Conservation (phyloP, 2,888 invertebrate species). For the Andricus curvator region DNA sequence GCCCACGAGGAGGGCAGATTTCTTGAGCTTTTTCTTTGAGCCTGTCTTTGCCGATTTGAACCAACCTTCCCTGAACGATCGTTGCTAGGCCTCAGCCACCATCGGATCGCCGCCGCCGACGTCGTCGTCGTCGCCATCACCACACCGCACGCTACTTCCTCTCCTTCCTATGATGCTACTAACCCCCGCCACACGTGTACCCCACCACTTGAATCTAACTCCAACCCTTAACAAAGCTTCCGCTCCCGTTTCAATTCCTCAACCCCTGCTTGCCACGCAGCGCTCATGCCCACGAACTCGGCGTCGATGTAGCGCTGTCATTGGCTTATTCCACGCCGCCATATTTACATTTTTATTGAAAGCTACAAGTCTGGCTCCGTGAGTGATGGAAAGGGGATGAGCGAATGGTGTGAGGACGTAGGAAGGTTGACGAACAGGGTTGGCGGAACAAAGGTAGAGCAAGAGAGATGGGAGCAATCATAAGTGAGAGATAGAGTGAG, state of each 20-base stretch:
- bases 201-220: conserved; percentile 47
- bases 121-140: conserved; percentile 41
- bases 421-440: conserved; percentile 42
- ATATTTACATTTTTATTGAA: conserved; percentile 80
- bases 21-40: neutral
- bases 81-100: neutral
- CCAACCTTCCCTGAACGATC: conserved; percentile 8
- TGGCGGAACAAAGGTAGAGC: conserved; percentile 54
- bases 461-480: conserved; percentile 35
- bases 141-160: conserved; percentile 44
- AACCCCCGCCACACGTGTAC: conserved; percentile 49
- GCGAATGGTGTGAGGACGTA: conserved; percentile 59
- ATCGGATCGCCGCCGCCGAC: conserved; percentile 35
- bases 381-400: conserved; percentile 70
- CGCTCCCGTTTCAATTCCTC: conserved; percentile 62
- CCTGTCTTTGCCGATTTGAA: neutral
- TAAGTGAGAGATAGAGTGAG: conserved; percentile 44
- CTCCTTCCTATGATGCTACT: conserved; percentile 49
- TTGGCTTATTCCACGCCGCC: conserved; percentile 77
- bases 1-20: neutral
- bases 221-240: conserved; percentile 41
- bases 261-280: conserved; percentile 55
- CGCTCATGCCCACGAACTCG: conserved; percentile 54
- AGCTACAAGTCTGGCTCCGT: conserved; percentile 74
- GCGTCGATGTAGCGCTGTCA: conserved; percentile 77